Evolutionary conservation across 2,888 invertebrate species (phyloP), one percentile per base, ranked within the genome.

Genomic region (Melieria crassipennis): DNA sequence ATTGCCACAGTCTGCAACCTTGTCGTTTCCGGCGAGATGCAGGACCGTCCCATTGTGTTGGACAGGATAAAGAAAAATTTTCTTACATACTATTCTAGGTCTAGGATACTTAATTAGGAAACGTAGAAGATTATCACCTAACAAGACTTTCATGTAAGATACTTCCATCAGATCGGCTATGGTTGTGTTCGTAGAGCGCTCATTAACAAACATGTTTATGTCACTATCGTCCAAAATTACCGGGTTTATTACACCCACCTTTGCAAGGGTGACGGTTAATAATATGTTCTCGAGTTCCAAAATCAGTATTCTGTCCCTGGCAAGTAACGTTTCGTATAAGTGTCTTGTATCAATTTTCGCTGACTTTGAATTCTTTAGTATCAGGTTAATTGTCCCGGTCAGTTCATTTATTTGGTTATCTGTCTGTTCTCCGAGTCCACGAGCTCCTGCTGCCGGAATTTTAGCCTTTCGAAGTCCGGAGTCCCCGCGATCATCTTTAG

Each of bases 161-260:
- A 71, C 69, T 66, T 71, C 71, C 63, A 71, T 70, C 64, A 70
- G 52, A n/a, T 70, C 65, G 46, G 73, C 68, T 62, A 73, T n/a
- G 46, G 60, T 73, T 43, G 65, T 52, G 61, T 71, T 71, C 56
- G 70, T 73, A 47, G 65, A 69, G 55, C 55, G 45, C 60, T 56
- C 56, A 5, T 69, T 71, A 42, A 71, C 62, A 57, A 65, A 16
- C 30, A 10, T 46, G 3, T 66, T 57, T 13, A 66, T n/a, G 46
- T 66, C 66, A 45, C 65, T 58, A 30, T 47, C 50, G 16, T 58
- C 50, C 10, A 58, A 30, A 13, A 65, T 42, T 65, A 42, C 10
- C 4, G 68, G n/a, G 42, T 48, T 69, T 43, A 70, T 60, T 13
- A 70, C 56, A 9, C 13, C 30, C 5, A 65, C 52, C 57, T 58